Evolutionary conservation across 2,797 vertebrate genomes (phyloP), one percentile per base, ranked within the genome.

Genomic region (Tachyglossus aculeatus): DNA sequence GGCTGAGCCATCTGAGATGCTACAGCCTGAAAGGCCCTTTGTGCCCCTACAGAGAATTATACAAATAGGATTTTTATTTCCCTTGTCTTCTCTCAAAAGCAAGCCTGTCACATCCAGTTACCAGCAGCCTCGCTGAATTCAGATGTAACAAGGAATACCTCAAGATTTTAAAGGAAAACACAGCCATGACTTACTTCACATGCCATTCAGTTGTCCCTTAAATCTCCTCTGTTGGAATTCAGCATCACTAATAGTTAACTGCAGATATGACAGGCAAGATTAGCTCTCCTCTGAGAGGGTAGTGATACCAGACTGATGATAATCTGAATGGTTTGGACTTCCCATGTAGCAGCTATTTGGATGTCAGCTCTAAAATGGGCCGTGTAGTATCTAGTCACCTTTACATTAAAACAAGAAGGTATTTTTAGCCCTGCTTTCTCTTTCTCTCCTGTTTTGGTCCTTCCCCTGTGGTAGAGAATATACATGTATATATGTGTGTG

Each of bases 381-480:
- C 18, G 44, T 51, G 19, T 51, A 52, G 21, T 59, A 57, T 57
- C 59, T 43, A 71, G n/a, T 79, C 86, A 68, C 64, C 80, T 37
- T 56, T 71, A 63, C 78, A 31, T 67, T 57, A 44, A 72, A 71
- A 60, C 37, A 41, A 73, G 37, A 37, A 57, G 69, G 18, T 54
- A 68, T 63, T 74, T 78, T 61, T 44, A 67, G 51, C 40, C 15
- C 65, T 75, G 44, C 40, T 81, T 18, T 81, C 86, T 86, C 81
- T 29, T 65, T 70, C 5, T 60, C 34, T 54, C 19, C 71, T 86
- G 11, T 77, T 43, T 50, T 69, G 68, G 72, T 27, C 57, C 65
- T 79, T 77, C 78, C 34, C 60, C 21, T 53, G 16, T 45, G 72
- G 67, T 53, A 15, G 43, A 52, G 72, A 83, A 41, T 66, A 80